phyloP scores from a whole-genome alignment of 2,113 vertebrate species.

The Ellobius talpinus region DNA sequence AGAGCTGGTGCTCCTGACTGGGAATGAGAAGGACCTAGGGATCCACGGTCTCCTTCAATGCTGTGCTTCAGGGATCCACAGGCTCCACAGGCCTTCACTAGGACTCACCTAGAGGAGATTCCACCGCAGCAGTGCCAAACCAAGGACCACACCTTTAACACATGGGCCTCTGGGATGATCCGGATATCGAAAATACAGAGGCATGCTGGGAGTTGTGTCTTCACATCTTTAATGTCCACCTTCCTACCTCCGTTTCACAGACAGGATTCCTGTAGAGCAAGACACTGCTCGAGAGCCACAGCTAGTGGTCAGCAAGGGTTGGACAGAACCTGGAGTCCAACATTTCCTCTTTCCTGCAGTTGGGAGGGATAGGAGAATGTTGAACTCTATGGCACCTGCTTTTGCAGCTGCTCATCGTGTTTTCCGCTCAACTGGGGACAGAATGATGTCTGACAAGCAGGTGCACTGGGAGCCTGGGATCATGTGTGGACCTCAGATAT shows the following conservation, averaged over 20 bases:
- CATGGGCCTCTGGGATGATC: background rate
- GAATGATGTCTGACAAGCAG: background rate
- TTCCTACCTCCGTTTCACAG: background rate
- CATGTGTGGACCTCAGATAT: background rate
- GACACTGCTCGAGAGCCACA: background rate
- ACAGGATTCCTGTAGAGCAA: background rate
- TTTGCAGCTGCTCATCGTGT: background rate
- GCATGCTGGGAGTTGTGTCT: background rate
- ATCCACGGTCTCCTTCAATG: background rate
- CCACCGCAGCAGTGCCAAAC: background rate
- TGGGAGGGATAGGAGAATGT: background rate
- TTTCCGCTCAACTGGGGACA: background rate
- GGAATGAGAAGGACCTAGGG: background rate
- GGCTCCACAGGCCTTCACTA: background rate
- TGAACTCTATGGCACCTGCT: background rate
- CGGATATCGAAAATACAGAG: background rate
- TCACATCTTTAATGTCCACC: background rate
- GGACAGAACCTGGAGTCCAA: background rate
- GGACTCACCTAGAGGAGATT: no score
- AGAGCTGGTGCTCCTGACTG: background rate
- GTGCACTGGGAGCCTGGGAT: fast-evolving
- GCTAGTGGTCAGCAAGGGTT: background rate
- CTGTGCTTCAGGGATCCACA: background rate
- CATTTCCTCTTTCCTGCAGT: background rate
- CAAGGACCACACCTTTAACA: background rate